A percentile compares a stretch with the other conserved stretches of the same genome.
Evolutionary conservation across 1,140 invertebrate genomes (phyloP).

Genomic region (Apis cerana): DNA sequence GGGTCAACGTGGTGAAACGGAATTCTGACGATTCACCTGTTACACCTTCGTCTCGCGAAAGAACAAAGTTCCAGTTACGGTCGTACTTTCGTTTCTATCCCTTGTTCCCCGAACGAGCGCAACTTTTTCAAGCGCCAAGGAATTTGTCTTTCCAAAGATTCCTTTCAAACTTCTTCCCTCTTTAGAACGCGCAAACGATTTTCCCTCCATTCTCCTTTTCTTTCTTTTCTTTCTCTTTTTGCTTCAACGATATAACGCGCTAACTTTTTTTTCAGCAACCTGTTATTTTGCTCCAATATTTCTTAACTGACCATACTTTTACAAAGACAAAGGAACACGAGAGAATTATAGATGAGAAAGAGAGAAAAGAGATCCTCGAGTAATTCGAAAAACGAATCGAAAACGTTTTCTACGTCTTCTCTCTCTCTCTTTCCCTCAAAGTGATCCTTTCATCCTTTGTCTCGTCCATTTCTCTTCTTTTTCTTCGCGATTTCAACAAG

Average conservation of each 20-base stretch:
- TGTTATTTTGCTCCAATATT: constrained; percentile 8
- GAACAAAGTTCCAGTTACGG: background rate
- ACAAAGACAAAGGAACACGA: background rate
- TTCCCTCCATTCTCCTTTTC: too few species aligned
- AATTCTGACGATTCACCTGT: constrained; percentile 36
- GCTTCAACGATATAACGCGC: background rate
- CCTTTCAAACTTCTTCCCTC: constrained; percentile 1
- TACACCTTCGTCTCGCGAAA: constrained; percentile 7
- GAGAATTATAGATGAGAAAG: too few species aligned
- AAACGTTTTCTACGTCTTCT: background rate
- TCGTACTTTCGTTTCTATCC: constrained; percentile 4
- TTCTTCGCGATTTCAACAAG: too few species aligned
- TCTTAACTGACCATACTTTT: background rate
- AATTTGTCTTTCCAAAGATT: constrained; percentile 36
- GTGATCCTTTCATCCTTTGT: too few species aligned
- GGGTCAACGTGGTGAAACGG: background rate
- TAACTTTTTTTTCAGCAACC: constrained; percentile 3
- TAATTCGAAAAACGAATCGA: background rate
- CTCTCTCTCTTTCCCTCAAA: too few species aligned
- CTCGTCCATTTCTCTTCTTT: background rate
- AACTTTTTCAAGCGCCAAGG: constrained; percentile 18
- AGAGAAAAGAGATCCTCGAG: background rate
- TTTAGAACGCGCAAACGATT: background rate
- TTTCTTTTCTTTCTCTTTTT: too few species aligned
- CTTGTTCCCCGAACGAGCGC: constrained; percentile 14